Conservation (phyloP, 1,140 invertebrate species). For the Pseudomyrmex dendroicus region DNA sequence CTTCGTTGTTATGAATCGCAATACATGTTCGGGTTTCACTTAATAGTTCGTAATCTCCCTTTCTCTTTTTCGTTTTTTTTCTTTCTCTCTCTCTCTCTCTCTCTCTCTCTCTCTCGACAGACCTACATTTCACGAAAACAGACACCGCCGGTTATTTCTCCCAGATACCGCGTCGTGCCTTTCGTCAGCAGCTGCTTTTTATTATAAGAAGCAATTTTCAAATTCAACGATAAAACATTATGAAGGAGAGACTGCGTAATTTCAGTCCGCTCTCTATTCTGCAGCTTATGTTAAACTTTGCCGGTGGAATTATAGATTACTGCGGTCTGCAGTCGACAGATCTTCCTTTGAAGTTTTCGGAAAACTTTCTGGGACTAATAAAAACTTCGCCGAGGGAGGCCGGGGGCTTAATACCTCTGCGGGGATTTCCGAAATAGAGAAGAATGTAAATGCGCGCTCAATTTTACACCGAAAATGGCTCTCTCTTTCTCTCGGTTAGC, state of each 20-base stretch:
- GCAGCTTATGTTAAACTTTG: conserved; percentile 50
- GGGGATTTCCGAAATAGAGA: conserved; percentile 35
- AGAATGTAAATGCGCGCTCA: conserved; percentile 58
- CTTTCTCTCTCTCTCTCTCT: too few relatives aligned
- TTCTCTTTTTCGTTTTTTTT: too few relatives aligned
- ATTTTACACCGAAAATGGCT: conserved; percentile 44
- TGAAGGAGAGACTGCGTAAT: conserved; percentile 2
- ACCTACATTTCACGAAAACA: conserved; percentile 21
- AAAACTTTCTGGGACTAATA: conserved; percentile 66
- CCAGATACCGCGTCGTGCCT: too few relatives aligned
- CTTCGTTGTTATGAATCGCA: background rate
- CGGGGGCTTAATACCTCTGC: conserved; percentile 28
- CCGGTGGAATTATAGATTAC: conserved; percentile 58
- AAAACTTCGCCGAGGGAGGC: conserved; percentile 42
- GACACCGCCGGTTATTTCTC: background rate
- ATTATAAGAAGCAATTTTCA: conserved; percentile 35
- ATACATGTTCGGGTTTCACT: background rate
- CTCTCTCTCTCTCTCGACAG: background rate
- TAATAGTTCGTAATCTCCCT: background rate
- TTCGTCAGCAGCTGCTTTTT: background rate
- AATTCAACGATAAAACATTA: conserved; percentile 16
- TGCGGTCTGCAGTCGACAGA: conserved; percentile 23
- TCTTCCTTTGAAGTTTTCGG: conserved; percentile 54
- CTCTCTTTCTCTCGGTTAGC: too few relatives aligned
- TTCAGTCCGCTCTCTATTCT: conserved; percentile 19